Evolutionary conservation across 1,140 invertebrate genomes (phyloP).

Genomic region (Lepidurus packardi): DNA sequence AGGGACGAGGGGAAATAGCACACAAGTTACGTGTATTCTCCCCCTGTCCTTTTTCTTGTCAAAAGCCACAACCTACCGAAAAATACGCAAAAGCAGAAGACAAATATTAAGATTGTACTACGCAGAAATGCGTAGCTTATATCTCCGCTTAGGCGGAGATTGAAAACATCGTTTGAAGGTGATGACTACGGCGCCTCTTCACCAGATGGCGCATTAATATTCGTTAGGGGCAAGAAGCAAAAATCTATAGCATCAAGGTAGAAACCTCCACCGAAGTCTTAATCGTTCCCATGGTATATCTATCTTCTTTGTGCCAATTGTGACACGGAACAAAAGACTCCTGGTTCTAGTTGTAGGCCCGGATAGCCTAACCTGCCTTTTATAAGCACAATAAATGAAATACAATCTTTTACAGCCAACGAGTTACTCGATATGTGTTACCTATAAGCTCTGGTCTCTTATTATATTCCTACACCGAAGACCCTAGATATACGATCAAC

Average conservation of each 20-base stretch:
- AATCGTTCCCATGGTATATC: neutral
- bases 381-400: neutral
- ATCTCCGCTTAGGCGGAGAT: neutral
- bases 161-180: neutral
- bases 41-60: too few species aligned
- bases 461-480: too few species aligned
- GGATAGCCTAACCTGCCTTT: too few species aligned
- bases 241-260: neutral
- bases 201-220: neutral
- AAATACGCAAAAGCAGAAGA: too few species aligned
- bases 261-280: neutral
- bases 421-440: neutral
- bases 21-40: neutral
- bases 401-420: constrained; percentile 10
- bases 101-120: too few species aligned
- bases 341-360: neutral
- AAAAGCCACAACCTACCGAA: too few species aligned
- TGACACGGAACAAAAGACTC: neutral
- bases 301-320: constrained; percentile 11
- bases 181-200: neutral
- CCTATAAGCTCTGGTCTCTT: neutral
- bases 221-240: neutral
- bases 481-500: neutral
- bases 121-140: neutral
- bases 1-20: neutral